Percentiles rank a stretch among this genome's conserved stretches.
These are phyloP conservation scores for Diadumene lineata DNA, from an alignment of 92 coral and sea anemone species.

Conservation along the genomic window DNA sequence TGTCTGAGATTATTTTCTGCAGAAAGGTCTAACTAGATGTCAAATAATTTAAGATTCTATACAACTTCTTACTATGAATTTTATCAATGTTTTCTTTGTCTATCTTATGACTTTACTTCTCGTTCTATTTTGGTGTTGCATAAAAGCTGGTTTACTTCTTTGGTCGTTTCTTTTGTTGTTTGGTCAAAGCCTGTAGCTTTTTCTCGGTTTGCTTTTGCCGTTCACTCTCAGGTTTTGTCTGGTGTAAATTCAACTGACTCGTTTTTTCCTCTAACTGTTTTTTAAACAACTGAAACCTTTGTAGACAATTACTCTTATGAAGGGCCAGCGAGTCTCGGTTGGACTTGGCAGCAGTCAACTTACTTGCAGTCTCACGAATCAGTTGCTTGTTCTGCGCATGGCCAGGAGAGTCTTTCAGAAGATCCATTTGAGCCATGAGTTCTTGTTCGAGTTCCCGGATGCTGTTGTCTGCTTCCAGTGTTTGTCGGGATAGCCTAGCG, in stretches of 20 bases:
- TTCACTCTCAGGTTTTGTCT: conserved; percentile 62
- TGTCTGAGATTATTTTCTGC: too few relatives aligned
- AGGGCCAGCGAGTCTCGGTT: conserved; percentile 67
- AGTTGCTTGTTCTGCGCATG: conserved; percentile 82
- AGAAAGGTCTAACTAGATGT: too few relatives aligned
- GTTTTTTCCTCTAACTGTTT: conserved; percentile 71
- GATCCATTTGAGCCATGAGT: conserved; percentile 85
- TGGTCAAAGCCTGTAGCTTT: conserved; percentile 60
- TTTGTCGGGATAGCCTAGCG: conserved; percentile 73
- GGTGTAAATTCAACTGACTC: conserved; percentile 68
- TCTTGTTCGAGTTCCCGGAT: conserved; percentile 93
- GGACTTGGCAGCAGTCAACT: conserved; percentile 77
- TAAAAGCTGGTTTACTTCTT: conserved; percentile 44
- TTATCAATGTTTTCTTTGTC: too few relatives aligned
- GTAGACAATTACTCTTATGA: conserved; percentile 74
- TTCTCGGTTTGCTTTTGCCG: conserved; percentile 66
- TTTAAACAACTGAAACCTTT: conserved; percentile 66
- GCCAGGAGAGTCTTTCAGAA: conserved; percentile 69
- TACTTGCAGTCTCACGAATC: conserved; percentile 88
- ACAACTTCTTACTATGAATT: too few relatives aligned
- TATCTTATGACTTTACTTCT: too few relatives aligned
- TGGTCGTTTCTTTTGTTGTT: conserved; percentile 63
- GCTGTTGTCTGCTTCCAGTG: conserved; percentile 72
- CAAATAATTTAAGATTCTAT: too few relatives aligned
- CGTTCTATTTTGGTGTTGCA: background rate